These are phyloP conservation scores for Tarsius wallacei DNA, from an alignment of 2,797 vertebrate species.

Conservation along the genomic window DNA sequence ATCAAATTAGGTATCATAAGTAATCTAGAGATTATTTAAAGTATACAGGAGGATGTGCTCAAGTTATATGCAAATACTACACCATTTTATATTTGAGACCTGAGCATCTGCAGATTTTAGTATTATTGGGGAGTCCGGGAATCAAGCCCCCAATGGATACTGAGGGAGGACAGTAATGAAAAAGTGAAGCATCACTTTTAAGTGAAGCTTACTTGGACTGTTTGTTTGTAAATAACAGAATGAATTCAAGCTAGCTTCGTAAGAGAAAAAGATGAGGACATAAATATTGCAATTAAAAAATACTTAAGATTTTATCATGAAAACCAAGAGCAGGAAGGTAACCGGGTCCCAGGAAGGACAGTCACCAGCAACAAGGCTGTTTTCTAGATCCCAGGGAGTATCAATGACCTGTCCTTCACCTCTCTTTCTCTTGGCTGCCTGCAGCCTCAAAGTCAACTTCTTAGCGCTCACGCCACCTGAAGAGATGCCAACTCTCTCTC, in stretches of 20 bases:
- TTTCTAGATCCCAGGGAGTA: neutral
- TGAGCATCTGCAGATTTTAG: neutral
- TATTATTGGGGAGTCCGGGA: neutral
- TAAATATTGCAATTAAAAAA: neutral
- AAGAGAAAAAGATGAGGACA: too few species aligned
- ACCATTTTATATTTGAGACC: neutral
- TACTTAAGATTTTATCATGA: neutral
- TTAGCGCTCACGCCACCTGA: neutral
- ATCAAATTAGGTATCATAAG: neutral
- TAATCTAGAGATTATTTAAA: neutral
- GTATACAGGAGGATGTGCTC: neutral
- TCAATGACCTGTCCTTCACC: too few species aligned
- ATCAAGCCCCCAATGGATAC: neutral
- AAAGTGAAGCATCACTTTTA: neutral
- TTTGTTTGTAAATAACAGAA: conserved; percentile 46
- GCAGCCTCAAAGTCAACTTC: neutral
- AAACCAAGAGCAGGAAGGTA: neutral
- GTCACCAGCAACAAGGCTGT: neutral
- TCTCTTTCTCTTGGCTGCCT: neutral
- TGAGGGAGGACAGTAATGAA: neutral
- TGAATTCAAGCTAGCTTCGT: neutral
- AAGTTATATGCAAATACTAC: neutral
- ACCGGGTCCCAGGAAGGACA: neutral
- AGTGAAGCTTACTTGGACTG: neutral
- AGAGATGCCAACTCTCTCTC: neutral